Evolutionary conservation across 2,113 vertebrate genomes (phyloP).

Genomic region (Pseudolaguvia tuberculata): DNA sequence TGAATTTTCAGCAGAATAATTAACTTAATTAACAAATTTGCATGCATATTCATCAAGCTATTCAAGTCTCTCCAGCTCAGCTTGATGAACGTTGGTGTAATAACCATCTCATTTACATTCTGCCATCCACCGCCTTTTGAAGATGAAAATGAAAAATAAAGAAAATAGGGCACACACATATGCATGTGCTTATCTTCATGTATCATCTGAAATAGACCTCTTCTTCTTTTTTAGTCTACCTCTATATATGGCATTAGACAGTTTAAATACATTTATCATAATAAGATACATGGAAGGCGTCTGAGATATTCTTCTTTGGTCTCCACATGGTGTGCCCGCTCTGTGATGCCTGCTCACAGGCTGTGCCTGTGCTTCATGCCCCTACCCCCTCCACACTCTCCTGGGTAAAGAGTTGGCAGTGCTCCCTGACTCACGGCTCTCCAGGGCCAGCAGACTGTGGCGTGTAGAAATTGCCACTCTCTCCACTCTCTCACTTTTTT

Average conservation of each 20-base stretch:
- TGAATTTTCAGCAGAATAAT: conserved; percentile 97
- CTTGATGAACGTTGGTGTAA: conserved; percentile 94
- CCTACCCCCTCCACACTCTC: conserved; percentile 67
- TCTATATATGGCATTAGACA: conserved; percentile 10
- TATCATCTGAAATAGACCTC: conserved; percentile 28
- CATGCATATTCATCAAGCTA: conserved; percentile 97
- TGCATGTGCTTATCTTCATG: conserved; percentile 11
- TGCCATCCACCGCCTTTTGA: conserved; percentile 86
- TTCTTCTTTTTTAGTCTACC: neutral
- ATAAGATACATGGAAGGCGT: conserved; percentile 25
- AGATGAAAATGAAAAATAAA: conserved; percentile 52
- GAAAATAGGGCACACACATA: conserved; percentile 39
- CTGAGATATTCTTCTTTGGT: conserved; percentile 14
- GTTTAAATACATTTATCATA: conserved; percentile 18
- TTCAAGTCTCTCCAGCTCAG: conserved; percentile 93
- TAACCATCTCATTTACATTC: conserved; percentile 98
- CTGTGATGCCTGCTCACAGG: conserved; percentile 74
- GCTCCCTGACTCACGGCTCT: conserved; percentile 84
- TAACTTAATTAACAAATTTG: conserved; percentile 98
- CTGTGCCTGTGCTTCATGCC: conserved; percentile 45
- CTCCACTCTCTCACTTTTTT: conserved; percentile 76
- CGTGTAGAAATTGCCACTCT: conserved; percentile 85
- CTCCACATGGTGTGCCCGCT: conserved; percentile 10
- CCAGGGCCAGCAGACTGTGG: conserved; percentile 83
- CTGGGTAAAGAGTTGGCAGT: conserved; percentile 84